Conservation (phyloP, 2,888 invertebrate genomes). For the Hirtodrosophila confusa region DNA sequence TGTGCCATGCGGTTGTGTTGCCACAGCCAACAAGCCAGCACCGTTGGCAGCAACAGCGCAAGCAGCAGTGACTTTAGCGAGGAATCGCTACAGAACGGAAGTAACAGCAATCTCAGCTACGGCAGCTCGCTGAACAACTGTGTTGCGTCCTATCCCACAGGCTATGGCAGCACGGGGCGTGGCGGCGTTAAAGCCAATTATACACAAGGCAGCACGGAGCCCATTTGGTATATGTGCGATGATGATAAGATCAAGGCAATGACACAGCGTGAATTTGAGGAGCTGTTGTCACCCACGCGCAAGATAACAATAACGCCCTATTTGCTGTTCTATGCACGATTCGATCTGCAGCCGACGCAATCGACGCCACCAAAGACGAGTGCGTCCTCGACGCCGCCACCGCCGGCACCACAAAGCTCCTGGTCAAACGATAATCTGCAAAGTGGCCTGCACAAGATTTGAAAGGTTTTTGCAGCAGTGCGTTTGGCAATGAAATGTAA, state of each 20-base stretch:
- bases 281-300: constrained; percentile 89
- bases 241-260: constrained; percentile 93
- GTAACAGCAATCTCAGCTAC: constrained; percentile 69
- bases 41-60: constrained; percentile 60
- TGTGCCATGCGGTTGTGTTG: constrained; percentile 85
- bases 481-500: constrained; percentile 34
- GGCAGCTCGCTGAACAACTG: constrained; percentile 44
- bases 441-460: constrained; percentile 76
- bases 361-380: constrained; percentile 54
- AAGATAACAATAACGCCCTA: constrained; percentile 93
- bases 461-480: constrained; percentile 53
- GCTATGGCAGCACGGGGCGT: constrained; percentile 82
- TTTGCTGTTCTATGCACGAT: constrained; percentile 92
- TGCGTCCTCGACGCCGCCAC: constrained; percentile 61
- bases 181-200: constrained; percentile 69
- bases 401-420: constrained; percentile 68
- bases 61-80: constrained; percentile 80
- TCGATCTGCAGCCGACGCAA: constrained; percentile 83
- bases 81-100: constrained; percentile 77
- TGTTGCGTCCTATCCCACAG: constrained; percentile 65
- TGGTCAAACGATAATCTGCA: constrained; percentile 81
- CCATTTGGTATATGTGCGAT: constrained; percentile 93
- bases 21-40: constrained; percentile 41
- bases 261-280: constrained; percentile 90
- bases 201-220: constrained; percentile 69